Base-by-base conservation (phyloP, 2,797 vertebrate genomes). In the Rhinella marina region DNA sequence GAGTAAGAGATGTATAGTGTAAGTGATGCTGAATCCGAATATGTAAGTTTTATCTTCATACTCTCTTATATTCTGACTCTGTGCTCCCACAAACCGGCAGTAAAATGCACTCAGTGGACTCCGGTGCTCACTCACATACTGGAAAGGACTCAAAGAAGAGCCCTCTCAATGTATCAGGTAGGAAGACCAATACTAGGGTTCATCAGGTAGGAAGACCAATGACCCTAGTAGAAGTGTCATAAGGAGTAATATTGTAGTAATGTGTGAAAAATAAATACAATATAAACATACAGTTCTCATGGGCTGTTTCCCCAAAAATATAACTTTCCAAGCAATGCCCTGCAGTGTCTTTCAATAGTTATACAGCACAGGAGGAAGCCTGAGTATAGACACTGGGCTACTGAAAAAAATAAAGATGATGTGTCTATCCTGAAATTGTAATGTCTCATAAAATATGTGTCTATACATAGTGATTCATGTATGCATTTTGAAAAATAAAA, bases 291-390 rank as follows among this genome's bases (percentile, higher is more conserved):
- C 59, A 61, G 23, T n/a, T 64, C 61, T 13, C 23, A 52, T 52
- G 52, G 81, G 41, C 16, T 9, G 13, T 76, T 52, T 54, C 54
- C 27, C 27, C 14, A 7, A 62, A 27, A 16, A 83, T 19, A 32
- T 56, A 17, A 27, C 50, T 72, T 72, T 56, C 62, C 29, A 14
- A 70, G 72, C 9, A 83, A 21, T 23, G 25, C 23, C 81, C 25
- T 72, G 50, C 50, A 29, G 81, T 70, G 66, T 72, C 23, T 11
- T 68, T 52, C 64, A 82, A 17, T 64, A 56, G 62, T 23, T 41
- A 21, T 25, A 41, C 48, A 32, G 66, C 68, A 64, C 81, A 82
- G 62, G 23, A 52, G 81, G 64, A 82, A 29, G 23, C 8, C 73
- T 11, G 10, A 68, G 25, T 54, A 23, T 52, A 48, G 41, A 81